A percentile compares a stretch with the other conserved stretches of the same genome.
phyloP scores from a whole-genome alignment of 2,888 invertebrate species.

The Eilema griseolum region DNA sequence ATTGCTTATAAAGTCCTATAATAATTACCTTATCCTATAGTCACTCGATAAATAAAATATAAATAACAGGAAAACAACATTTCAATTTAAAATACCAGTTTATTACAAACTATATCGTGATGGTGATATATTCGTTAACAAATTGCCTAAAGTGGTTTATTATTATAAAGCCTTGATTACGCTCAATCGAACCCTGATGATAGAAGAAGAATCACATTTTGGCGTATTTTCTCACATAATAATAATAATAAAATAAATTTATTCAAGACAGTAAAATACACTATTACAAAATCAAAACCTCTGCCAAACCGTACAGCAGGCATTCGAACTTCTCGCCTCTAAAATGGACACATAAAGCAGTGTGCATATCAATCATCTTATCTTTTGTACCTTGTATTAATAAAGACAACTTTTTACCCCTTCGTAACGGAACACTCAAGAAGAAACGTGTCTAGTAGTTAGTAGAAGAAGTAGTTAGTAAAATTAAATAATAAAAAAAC shows the following conservation, averaged over 20 bases:
- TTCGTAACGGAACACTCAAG: background rate
- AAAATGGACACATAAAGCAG: no score
- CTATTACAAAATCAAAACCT: no score
- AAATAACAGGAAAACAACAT: slow-evolving; percentile 1
- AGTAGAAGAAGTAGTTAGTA: no score
- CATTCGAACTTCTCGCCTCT: no score
- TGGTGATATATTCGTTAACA: background rate
- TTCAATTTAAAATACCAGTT: background rate
- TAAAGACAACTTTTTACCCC: no score
- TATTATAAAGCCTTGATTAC: background rate
- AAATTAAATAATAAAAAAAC: no score
- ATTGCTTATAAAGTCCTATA: background rate
- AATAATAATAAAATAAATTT: no score
- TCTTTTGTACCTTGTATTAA: no score
- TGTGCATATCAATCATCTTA: no score
- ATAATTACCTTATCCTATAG: background rate
- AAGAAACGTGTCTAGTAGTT: background rate
- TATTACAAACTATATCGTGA: background rate
- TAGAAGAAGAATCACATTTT: background rate
- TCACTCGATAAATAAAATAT: background rate
- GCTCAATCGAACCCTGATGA: background rate
- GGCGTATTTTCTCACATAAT: background rate
- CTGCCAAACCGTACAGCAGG: no score
- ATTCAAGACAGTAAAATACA: no score
- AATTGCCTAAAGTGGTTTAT: background rate